Evolutionary conservation across 2,797 vertebrate genomes (phyloP), one percentile per base, ranked within the genome.

Genomic region (Astyanax mexicanus): DNA sequence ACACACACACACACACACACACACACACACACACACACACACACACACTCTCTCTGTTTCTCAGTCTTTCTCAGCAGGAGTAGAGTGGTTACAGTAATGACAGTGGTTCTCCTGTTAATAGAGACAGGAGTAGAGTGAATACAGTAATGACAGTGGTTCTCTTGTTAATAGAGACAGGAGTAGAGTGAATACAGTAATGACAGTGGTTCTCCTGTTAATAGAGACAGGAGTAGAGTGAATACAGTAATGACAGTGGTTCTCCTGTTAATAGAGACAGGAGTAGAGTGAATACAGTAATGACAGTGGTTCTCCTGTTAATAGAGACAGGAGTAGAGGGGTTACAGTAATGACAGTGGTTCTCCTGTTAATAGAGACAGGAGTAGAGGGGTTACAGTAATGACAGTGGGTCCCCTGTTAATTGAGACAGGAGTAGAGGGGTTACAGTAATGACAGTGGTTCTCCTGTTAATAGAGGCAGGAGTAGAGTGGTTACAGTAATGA

Each of bases 1-100:
- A 69, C 4, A 6, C 52, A 40, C 64, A 68, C 12, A 17, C 52
- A 40, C 64, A 42, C 54, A 69, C 4, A n/a, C 23, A 13, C 65
- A 52, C 35, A 67, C 17, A 38, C n/a, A 15, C 55, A 52, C 37
- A 68, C 64, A 37, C 52, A 42, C 54, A 69, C 4, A n/a, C n/a
- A 15, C 55, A 52, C 37, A 68, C 64, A 37, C 52, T 42, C 54
- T 69, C 4, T n/a, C 52, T 23, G 62, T 27, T 23, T 51, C 0
- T 17, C 13, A n/a, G 23, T 19, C 35, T 27, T 40, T 35, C 62
- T 70, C 58, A 47, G 6, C n/a, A n/a, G n/a, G n/a, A n/a, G n/a
- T n/a, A n/a, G n/a, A n/a, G n/a, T n/a, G n/a, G n/a, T n/a, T n/a
- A n/a, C n/a, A n/a, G n/a, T n/a, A n/a, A n/a, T n/a, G n/a, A 42